These are phyloP conservation scores for Caenorhabditis inopinata DNA, from an alignment of 1,140 invertebrate genomes.

Conservation along the genomic window DNA sequence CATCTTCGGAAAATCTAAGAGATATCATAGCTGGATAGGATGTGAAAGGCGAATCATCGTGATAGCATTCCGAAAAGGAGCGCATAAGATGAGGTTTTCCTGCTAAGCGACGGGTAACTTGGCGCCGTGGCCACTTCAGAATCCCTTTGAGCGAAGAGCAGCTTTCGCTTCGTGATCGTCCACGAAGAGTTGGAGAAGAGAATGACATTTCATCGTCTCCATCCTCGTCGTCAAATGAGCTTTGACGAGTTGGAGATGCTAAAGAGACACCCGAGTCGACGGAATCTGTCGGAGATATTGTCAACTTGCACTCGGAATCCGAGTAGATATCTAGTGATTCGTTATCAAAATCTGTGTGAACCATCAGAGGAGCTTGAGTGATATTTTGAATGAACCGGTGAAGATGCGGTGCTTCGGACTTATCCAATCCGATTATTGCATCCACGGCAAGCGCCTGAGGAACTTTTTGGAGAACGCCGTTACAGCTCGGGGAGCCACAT, in stretches of 20 bases:
- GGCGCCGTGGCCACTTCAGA: slow-evolving; percentile 22
- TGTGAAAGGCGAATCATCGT: background rate
- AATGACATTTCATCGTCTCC: background rate
- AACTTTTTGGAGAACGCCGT: slow-evolving; percentile 9
- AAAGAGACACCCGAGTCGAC: background rate
- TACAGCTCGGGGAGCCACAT: background rate
- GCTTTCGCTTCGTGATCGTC: background rate
- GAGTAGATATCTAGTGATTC: background rate
- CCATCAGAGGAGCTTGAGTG: background rate
- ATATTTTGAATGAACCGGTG: slow-evolving; percentile 10
- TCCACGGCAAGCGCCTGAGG: background rate
- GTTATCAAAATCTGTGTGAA: background rate
- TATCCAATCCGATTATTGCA: background rate
- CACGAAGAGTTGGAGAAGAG: background rate
- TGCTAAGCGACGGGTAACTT: background rate
- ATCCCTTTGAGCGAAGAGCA: slow-evolving; percentile 23
- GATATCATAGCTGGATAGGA: background rate
- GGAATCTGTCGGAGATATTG: background rate
- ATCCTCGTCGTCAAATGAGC: background rate
- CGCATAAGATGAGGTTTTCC: background rate
- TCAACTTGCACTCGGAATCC: background rate
- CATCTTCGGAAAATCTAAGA: background rate
- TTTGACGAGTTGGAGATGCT: background rate
- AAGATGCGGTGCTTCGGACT: background rate
- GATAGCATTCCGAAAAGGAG: background rate